Evolutionary conservation across 2,888 invertebrate species (phyloP).

Genomic region (Drosophila parthenogenetica): DNA sequence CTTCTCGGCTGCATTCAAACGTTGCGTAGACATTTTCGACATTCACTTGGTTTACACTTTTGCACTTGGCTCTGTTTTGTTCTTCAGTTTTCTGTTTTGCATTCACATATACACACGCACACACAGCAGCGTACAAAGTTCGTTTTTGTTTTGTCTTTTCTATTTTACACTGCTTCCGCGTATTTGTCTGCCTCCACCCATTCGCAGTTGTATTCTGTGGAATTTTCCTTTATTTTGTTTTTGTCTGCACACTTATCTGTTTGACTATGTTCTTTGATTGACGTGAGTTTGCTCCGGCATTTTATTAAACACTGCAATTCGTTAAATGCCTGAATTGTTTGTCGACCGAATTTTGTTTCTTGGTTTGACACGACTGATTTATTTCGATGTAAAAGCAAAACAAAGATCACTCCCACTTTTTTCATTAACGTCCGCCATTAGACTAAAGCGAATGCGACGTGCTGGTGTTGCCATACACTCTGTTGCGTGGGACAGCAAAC

Average conservation of each 20-base stretch:
- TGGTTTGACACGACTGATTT: conserved; percentile 22
- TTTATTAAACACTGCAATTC: conserved; percentile 49
- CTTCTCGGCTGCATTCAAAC: conserved; percentile 87
- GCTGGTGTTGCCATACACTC: conserved; percentile 53
- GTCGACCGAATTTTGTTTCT: not conserved
- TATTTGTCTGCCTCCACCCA: conserved; percentile 41
- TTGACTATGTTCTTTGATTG: conserved; percentile 14
- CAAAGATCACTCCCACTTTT: conserved; percentile 68
- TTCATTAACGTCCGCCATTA: conserved; percentile 63
- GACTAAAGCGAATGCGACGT: conserved; percentile 46
- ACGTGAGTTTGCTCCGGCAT: conserved; percentile 40
- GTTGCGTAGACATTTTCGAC: conserved; percentile 82
- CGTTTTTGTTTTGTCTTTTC: conserved; percentile 46
- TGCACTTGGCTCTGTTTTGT: conserved; percentile 21
- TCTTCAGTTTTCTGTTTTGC: conserved; percentile 4
- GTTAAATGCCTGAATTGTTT: conserved; percentile 30
- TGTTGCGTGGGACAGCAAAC: not conserved
- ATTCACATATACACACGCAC: conserved; percentile 4
- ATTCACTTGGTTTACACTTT: conserved; percentile 18
- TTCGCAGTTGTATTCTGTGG: conserved; percentile 44
- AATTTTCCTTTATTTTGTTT: conserved; percentile 45
- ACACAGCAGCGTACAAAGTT: conserved; percentile 65
- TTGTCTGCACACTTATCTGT: conserved; percentile 44
- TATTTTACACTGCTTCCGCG: conserved; percentile 65
- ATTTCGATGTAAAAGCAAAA: conserved; percentile 34